Evolutionary conservation across 2,888 invertebrate genomes (phyloP), one percentile per base, ranked within the genome.

Genomic region (Capitulum mitella): DNA sequence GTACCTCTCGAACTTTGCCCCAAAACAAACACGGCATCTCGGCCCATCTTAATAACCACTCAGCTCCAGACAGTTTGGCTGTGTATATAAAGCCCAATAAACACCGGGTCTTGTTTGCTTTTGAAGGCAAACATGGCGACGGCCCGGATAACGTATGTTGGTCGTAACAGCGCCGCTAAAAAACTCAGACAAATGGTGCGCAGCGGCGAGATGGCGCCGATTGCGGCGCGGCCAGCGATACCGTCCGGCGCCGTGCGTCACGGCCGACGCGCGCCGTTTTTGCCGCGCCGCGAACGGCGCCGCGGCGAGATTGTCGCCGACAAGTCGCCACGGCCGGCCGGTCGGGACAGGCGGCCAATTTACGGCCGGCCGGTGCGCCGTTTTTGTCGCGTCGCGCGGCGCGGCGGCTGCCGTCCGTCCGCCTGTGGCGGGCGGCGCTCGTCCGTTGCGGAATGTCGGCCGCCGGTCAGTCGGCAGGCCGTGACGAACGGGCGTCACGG

Each of bases 201-300:
- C 58, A 58, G 58, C 29, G 58, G 29, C 6, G 58, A 58, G 58
- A 58, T 58, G 58, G 58, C 58, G 58, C 8, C 58, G 58, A 58
- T 58, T 58, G 58, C 58, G 29, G 58, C 58, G 58, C 58, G 58
- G 58, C n/a, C 58, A 58, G 58, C 58, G 58, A n/a, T n/a, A n/a
- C 29, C n/a, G 58, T 58, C n/a, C 58, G 10, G 58, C n/a, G 58
- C 29, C 58, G 58, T 58, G 58, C 58, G 58, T 58, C 58, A 58
- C n/a, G n/a, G 58, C 19, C 58, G n/a, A 58, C 58, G 29, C 8
- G 58, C 58, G 58, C n/a, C 58, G 58, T 58, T 58, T 58, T 58
- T 58, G 58, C 29, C 58, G 29, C n/a, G 10, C 58, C n/a, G 29
- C 58, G n/a, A 58, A 58, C 58, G 8, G 29, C 58, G 58, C 51